Percentiles rank a stretch among this genome's conserved stretches.
Evolutionary conservation across 2,797 vertebrate genomes (phyloP).

Genomic region (Leptodactylus fallax): DNA sequence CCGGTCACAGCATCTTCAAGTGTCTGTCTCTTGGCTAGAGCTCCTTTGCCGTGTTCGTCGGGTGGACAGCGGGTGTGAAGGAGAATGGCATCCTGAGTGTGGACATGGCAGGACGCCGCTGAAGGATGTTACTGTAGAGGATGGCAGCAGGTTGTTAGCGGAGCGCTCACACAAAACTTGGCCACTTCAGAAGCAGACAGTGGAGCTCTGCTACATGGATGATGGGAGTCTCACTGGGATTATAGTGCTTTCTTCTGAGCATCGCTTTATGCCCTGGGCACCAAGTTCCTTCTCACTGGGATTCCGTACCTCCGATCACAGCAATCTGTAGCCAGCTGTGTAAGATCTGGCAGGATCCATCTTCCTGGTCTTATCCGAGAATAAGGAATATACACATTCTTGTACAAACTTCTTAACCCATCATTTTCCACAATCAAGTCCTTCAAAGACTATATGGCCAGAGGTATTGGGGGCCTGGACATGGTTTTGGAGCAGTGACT

Average conservation of each 20-base stretch:
- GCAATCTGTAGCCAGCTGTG: too few relatives aligned
- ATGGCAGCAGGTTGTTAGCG: conserved; percentile 3
- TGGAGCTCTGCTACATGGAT: not conserved
- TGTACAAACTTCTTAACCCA: not conserved
- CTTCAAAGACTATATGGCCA: not conserved
- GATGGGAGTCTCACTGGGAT: conserved; percentile 24
- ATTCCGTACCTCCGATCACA: not conserved
- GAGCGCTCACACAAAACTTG: not conserved
- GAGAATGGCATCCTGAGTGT: not conserved
- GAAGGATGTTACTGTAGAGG: not conserved
- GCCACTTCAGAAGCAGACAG: not conserved
- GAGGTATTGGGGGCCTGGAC: not conserved
- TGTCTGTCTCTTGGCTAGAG: not conserved
- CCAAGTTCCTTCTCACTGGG: conserved; percentile 18
- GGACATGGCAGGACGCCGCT: not conserved
- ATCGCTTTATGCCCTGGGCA: conserved; percentile 34
- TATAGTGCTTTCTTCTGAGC: not conserved
- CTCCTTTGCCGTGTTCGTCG: too few relatives aligned
- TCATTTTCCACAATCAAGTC: not conserved
- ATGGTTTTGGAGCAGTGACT: conserved; percentile 3
- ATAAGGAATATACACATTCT: not conserved
- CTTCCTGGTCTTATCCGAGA: not conserved
- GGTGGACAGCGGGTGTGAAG: too few relatives aligned
- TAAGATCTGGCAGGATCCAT: not conserved
- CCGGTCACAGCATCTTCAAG: not conserved